Evolutionary conservation across 2,113 vertebrate species (phyloP).

Genomic region (Phrynocephalus versicolor): DNA sequence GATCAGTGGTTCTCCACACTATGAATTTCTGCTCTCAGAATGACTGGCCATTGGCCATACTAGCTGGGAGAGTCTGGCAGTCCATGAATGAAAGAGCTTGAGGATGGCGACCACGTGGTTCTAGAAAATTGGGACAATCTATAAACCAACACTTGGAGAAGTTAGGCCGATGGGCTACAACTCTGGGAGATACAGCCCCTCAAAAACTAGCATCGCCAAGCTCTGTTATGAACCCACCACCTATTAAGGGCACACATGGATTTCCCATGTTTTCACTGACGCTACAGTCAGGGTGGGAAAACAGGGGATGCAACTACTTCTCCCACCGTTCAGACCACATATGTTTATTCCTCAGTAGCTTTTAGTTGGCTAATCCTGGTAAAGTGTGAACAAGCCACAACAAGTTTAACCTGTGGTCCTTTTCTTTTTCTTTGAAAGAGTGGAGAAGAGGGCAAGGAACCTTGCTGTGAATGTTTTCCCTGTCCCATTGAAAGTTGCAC

Average conservation of each 20-base stretch:
- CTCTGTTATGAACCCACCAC: no score
- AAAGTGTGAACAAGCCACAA: not conserved
- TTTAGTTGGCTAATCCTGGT: not conserved
- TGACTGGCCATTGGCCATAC: no score
- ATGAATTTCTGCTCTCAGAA: no score
- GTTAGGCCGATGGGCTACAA: no score
- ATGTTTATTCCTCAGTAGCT: not conserved
- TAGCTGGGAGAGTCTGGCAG: no score
- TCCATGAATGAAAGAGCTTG: no score
- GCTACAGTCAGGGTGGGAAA: not conserved
- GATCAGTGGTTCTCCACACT: no score
- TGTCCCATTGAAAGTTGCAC: not conserved
- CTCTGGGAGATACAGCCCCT: no score
- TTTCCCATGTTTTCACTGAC: not conserved
- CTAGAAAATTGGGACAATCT: not conserved
- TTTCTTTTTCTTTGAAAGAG: not conserved
- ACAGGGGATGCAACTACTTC: not conserved
- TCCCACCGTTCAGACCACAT: not conserved
- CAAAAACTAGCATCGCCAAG: no score
- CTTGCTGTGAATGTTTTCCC: not conserved
- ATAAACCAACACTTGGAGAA: no score
- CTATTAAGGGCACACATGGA: not conserved
- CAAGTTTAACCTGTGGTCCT: not conserved
- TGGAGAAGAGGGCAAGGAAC: not conserved
- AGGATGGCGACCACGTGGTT: not conserved